Base-by-base conservation (phyloP, 2,888 invertebrate genomes). In the Drosophila neonasuta region DNA sequence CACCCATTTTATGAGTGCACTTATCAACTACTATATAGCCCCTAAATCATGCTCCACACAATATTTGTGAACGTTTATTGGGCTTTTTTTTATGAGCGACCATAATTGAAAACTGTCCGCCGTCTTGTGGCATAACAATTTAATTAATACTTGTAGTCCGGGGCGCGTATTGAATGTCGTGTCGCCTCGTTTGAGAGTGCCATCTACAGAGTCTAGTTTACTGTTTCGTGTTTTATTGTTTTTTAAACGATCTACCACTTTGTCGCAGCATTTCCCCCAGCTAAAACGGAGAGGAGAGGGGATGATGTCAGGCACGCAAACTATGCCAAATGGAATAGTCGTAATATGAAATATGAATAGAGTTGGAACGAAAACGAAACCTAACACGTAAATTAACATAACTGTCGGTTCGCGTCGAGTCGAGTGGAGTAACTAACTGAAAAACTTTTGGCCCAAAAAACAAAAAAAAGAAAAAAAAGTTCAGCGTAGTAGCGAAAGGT, bases 191-290 rank as follows among this genome's bases (percentile, higher is more conserved):
- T 60, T 46, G 24, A 39, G 46, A 62, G 50, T 49, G 17, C 24
- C 68, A 50, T 49, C 56, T 49, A 49, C 49, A 17, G 32, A 15
- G 41, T n/a, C 36, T n/a, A 55, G 41, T 36, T 30, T 39, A 3
- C 9, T 32, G 60, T 41, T 69, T 81, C 73, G 77, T 83, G 74
- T 83, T 88, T 86, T 87, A 87, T 87, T 87, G 87, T 83, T 84
- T 84, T 87, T 88, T 87, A 87, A 87, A 87, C 87, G 87, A 79
- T 87, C 73, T 77, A 80, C 86, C 86, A 87, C 87, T 85, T 85
- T 87, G 86, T 77, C 68, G 68, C 56, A 64, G 71, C 71, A 69
- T 69, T 79, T 72, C 68, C 73, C 73, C 36, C 36, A 5, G 4
- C n/a, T 9, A 32, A 9, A 32, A 9, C 4, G 41, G 34, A 7